Base-by-base conservation (phyloP, 1,140 invertebrate species). In the Aphelenchoides fujianensis region DNA sequence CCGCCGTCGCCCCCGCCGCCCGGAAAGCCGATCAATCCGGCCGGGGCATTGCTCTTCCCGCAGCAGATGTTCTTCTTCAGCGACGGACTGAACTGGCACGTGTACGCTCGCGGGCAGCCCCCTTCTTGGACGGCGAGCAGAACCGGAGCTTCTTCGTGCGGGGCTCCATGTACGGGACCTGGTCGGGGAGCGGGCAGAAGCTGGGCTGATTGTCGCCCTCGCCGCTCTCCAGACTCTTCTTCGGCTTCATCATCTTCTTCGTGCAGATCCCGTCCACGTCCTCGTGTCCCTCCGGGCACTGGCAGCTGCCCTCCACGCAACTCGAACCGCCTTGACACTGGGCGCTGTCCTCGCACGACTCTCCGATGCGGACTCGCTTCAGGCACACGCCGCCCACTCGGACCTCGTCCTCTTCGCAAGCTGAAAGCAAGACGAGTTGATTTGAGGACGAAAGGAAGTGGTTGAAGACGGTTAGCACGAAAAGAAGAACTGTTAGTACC, bases 291-390 rank as follows among this genome's bases (percentile, higher is more conserved):
- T 70, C 70, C 23, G 81, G 79, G 63, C 81, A 82, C 52, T 81
- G 67, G 64, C 81, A 82, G 35, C 64, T 74, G 27, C 61, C 72
- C 30, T 77, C 71, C 16, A 63, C 63, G 53, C 81, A 82, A 27
- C 53, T 73, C 5, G 81, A 77, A 37, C 80, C 79, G 28, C 82
- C 82, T 41, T 73, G 77, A 71, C 81, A 82, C 55, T 82, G 81
- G 12, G 55, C 69, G 48, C 53, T 77, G 36, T 79, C 66, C 31
- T 79, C 71, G 52, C 76, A 78, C 31, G 72, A 73, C 35, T 82
- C 77, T 28, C 64, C 72, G 37, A 78, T 80, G 5, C 35, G 23
- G 27, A 77, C 74, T 19, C 70, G 41, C 36, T 79, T 79, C 5
- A 79, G 63, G 57, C 76, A 78, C 9, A 72, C 74, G 64, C 71